Base-by-base conservation (phyloP, 2,113 vertebrate species). In the Mesoclemmys tuberculata region DNA sequence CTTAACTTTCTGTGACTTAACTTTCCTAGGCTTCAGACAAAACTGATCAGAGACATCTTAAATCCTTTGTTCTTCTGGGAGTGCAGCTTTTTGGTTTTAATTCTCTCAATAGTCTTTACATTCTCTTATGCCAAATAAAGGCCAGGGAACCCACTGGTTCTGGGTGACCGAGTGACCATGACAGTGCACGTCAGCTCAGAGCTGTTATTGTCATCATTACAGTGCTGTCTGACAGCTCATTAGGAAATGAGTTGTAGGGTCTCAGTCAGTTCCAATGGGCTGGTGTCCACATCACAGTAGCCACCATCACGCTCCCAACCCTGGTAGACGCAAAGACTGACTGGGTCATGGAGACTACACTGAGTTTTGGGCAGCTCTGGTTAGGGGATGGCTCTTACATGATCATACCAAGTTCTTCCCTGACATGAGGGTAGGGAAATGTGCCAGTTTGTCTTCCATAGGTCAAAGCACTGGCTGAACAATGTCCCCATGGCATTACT, bases 1-100 rank as follows among this genome's bases (percentile, higher is more conserved):
- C 95, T 94, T 94, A 96, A 94, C 97, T 96, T 96, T 90, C 94
- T 94, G 81, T 92, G 92, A 90, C 95, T 96, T 96, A 93, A 95
- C 93, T 90, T 94, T 96, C 87, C 74, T 26, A 9, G 74, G 95
- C 95, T 95, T 97, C 95, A 97, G 89, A 97, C 81, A 95, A 93
- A 95, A 91, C 80, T 90, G 96, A 96, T 95, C 91, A 93, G 94
- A 96, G 80, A 84, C 93, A 94, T 96, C 90, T 85, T 89, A 84
- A 87, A 55, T 92, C 77, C 95, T 97, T 97, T 97, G 88, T 95
- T 97, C 93, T 95, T 93, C 77, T 91, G 92, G 96, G 93, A 97
- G 95, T 94, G 97, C 92, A 97, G 94, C 94, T 85, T 92, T 93
- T 93, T 71, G 89, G 93, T 88, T 93, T 24, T 0, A 89, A 95